phyloP scores from a whole-genome alignment of 2,888 invertebrate genomes.

The Drosophila paranaensis region DNA sequence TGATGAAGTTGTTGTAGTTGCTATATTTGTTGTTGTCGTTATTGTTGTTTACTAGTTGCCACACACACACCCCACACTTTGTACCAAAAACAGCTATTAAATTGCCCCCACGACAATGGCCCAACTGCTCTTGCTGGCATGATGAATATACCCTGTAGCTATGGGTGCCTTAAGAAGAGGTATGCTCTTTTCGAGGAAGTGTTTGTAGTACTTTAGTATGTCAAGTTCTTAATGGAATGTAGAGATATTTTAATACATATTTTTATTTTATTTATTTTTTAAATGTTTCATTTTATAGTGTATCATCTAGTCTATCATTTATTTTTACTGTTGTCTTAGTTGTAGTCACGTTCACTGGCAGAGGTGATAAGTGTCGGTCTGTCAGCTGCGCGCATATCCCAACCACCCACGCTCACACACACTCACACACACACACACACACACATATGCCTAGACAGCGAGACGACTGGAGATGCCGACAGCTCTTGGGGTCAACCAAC shows the following conservation, averaged over 20 bases:
- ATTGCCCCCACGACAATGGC: conserved; percentile 9
- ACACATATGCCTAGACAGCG: conserved; percentile 32
- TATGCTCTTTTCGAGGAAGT: neutral
- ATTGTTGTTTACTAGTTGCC: conserved; percentile 33
- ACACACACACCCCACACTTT: conserved; percentile 27
- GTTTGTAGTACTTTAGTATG: neutral
- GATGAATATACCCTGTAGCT: conserved; percentile 22
- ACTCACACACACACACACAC: conserved; percentile 50
- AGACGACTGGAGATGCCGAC: conserved; percentile 38
- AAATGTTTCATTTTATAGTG: neutral
- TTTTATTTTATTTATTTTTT: too few species aligned
- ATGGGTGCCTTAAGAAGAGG: neutral
- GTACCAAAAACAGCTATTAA: conserved; percentile 40
- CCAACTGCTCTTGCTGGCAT: conserved; percentile 18
- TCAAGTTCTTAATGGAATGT: neutral
- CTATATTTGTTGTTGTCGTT: conserved; percentile 26
- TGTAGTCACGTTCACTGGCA: conserved; percentile 62
- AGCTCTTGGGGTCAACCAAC: conserved; percentile 66
- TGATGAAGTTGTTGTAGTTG: conserved; percentile 31
- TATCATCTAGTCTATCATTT: neutral
- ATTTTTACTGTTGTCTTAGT: neutral
- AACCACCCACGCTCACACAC: conserved; percentile 44
- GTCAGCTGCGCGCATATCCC: conserved; percentile 44
- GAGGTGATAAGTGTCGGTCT: conserved; percentile 67
- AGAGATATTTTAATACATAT: neutral